These are phyloP conservation scores for Apamea monoglypha DNA, from an alignment of 2,888 invertebrate species.

Conservation along the genomic window DNA sequence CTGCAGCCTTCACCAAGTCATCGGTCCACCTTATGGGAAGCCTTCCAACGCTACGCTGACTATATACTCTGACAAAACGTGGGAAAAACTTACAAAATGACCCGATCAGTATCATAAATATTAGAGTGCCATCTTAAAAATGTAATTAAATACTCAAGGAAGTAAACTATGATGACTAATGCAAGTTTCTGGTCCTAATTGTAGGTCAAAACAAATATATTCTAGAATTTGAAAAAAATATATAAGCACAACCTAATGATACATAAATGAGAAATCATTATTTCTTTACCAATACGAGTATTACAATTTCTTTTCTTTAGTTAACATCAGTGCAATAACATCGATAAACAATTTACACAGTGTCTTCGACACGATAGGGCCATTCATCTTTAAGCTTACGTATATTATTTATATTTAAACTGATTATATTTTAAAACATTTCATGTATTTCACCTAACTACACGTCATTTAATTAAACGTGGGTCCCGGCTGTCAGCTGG, in stretches of 20 bases:
- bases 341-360: conserved; percentile 25
- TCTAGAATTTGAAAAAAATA: neutral
- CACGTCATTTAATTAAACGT: conserved; percentile 73
- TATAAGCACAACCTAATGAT: neutral
- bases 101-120: neutral
- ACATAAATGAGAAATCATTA: neutral
- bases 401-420: conserved; percentile 45
- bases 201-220: neutral
- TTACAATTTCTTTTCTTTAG: conserved; percentile 1
- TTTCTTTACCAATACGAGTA: neutral
- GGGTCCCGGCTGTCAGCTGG: conserved; percentile 79
- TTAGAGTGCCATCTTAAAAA: too few relatives aligned
- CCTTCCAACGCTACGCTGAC: neutral
- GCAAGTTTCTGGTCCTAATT: too few relatives aligned
- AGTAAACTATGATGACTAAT: too few relatives aligned
- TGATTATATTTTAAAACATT: conserved; percentile 53
- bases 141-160: neutral
- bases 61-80: neutral
- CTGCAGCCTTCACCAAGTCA: too few relatives aligned
- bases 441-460: conserved; percentile 67
- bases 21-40: too few relatives aligned
- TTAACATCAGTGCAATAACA: conserved; percentile 24
- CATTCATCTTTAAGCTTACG: conserved; percentile 45
- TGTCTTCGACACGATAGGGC: conserved; percentile 64
- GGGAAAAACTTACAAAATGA: neutral